phyloP scores from a whole-genome alignment of 2,888 invertebrate species.

The Dicranocentrus wangi region DNA sequence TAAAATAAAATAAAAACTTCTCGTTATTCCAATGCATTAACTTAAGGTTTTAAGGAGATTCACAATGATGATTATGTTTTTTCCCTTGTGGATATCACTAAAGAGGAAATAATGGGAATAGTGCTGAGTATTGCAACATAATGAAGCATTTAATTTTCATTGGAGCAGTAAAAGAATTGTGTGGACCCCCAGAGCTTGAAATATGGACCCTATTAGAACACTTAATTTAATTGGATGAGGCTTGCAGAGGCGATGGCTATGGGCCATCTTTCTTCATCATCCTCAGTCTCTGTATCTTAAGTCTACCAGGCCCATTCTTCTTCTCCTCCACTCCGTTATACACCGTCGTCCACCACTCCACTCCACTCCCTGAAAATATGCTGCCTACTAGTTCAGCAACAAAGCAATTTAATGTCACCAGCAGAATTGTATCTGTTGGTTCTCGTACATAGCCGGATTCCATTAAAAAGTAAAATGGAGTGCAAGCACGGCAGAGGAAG shows the following conservation, averaged over 20 bases:
- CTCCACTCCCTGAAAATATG: slow-evolving; percentile 57
- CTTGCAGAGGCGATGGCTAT: slow-evolving; percentile 59
- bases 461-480: no score
- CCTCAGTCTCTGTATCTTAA: slow-evolving; percentile 44
- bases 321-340: slow-evolving; percentile 4
- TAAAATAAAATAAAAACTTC: no score
- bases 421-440: no score
- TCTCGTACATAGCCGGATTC: no score
- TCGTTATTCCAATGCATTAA: no score
- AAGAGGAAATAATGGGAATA: slow-evolving; percentile 40
- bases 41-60: no score
- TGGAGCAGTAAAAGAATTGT: slow-evolving; percentile 52
- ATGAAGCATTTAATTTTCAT: slow-evolving; percentile 64
- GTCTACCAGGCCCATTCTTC: slow-evolving; percentile 40
- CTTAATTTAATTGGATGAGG: slow-evolving; percentile 64
- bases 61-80: no score
- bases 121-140: slow-evolving; percentile 57
- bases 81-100: slow-evolving; percentile 24
- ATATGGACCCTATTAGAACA: slow-evolving; percentile 62
- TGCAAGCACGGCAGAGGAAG: no score
- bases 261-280: slow-evolving; percentile 63
- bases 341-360: background rate
- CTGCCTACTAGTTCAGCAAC: no score
- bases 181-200: slow-evolving; percentile 59
- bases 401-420: background rate